Evolutionary conservation across 2,888 invertebrate species (phyloP).

Genomic region (Blera fallax): DNA sequence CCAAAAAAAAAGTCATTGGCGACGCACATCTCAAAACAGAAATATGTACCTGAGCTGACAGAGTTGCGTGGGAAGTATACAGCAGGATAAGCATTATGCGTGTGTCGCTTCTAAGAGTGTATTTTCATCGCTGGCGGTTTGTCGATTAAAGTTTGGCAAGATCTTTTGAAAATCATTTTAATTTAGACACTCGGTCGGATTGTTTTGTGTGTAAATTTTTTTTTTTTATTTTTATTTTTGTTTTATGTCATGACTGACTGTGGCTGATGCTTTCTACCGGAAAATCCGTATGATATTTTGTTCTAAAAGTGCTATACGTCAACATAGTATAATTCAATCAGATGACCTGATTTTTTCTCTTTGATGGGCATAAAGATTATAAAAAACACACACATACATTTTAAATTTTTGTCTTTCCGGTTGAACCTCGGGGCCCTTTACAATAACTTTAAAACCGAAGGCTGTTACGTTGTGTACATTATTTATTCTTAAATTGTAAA

Average conservation of each 20-base stretch:
- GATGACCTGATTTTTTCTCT: conserved; percentile 55
- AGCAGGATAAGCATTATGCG: conserved; percentile 16
- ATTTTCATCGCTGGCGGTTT: conserved; percentile 55
- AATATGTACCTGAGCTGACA: conserved; percentile 50
- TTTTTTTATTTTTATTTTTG: conserved; percentile 46
- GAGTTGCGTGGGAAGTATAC: conserved; percentile 58
- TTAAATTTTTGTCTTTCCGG: background rate
- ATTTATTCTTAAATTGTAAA: too few relatives aligned
- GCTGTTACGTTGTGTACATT: background rate
- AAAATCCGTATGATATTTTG: conserved; percentile 33
- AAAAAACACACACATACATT: background rate
- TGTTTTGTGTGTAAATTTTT: conserved; percentile 55
- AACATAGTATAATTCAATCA: conserved; percentile 45
- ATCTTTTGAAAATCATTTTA: conserved; percentile 60
- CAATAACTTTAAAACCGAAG: background rate
- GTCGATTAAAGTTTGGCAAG: conserved; percentile 64
- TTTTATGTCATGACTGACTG: conserved; percentile 46
- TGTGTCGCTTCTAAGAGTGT: conserved; percentile 33
- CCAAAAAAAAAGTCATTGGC: background rate
- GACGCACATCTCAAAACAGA: background rate
- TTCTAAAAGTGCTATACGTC: conserved; percentile 37
- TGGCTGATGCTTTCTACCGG: conserved; percentile 43
- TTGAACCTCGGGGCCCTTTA: background rate
- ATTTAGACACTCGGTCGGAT: conserved; percentile 49
- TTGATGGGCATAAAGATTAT: conserved; percentile 15